Evolutionary conservation across 2,797 vertebrate species (phyloP), one percentile per base, ranked within the genome.

Genomic region (Acanthurus lineatus): DNA sequence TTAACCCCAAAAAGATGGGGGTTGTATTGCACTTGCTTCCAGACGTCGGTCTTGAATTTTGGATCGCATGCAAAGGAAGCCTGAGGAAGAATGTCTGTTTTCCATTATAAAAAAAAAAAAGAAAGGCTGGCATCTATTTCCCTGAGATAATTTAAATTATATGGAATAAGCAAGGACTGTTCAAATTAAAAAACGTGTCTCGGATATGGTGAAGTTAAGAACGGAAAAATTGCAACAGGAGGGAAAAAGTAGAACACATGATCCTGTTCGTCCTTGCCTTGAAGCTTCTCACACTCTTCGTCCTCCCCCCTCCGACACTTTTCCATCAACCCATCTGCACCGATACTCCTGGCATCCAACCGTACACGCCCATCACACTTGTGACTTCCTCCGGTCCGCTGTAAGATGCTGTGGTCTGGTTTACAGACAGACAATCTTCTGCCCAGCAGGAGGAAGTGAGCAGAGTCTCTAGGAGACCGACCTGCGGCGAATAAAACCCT

Each of bases 1-100:
- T 94, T 93, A 93, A 94, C 92, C 93, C 82, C 19, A 61, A 70
- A 76, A 54, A 88, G 89, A 93, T 91, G 82, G 88, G 69, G 93
- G 89, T 91, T 88, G 89, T 86, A 82, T 71, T 77, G 79, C 82
- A 87, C 79, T 90, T 78, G 77, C 86, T 86, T 88, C 83, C 72
- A 81, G 79, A 89, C 75, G 79, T 25, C 83, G 38, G 83, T 54
- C 84, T 88, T 81, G 81, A 86, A 88, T 91, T 91, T 91, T 86
- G 77, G 72, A 91, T 85, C 67, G 77, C 52, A 45, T 52, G 83
- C 64, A 75, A 86, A 83, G 74, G 42, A 81, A 79, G 91, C 91
- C 91, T 57, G 79, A 58, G 84, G 90, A 90, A 70, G 75, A 91
- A 86, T 59, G 71, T 86, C 63, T 17, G 64, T 25, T 70, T 84